Base-by-base conservation (phyloP, 2,888 invertebrate species). In the Tromatobia lineatoria region DNA sequence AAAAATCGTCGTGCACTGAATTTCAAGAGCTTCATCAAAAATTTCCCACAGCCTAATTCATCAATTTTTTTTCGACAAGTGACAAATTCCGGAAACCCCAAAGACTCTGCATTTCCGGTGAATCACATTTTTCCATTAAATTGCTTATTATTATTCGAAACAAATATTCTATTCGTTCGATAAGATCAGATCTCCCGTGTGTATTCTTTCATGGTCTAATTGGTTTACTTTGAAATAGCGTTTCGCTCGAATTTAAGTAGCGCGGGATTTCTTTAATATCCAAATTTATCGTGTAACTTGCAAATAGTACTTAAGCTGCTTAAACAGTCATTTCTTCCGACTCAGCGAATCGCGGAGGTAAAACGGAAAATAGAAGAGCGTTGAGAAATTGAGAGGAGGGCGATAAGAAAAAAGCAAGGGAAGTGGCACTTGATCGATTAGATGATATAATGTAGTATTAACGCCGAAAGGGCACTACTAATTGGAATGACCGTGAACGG, bases 341-440 rank as follows among this genome's bases (percentile, higher is more conserved):
- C 38, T 38, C 64, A 11, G 38, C 38, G 18, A n/a, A 20, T 18
- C 20, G 10, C 20, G 13, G 20, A 29, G 10, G 38, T 25, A 74
- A 74, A 73, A 29, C 45, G 18, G 45, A 25, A 38, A 29, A 20
- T 59, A 13, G 61, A 45, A 13, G 18, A 59, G 18, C 18, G n/a
- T 20, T 13, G 57, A 38, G 64, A 38, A 38, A 64, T 38, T 38
- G 11, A 18, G 10, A 8, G 20, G 20, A 8, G 38, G 20, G 61
- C n/a, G 29, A 7, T 47, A 18, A 50, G 69, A 81, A 78, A 78
- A 61, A 25, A 52, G 50, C 29, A 13, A 29, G 47, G 34, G 66
- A 69, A 54, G 45, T 54, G 61, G 18, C 52, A 38, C 45, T 70
- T 54, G 47, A 78, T 78, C 77, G 73, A 83, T 79, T 64, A 15